Evolutionary conservation across 2,113 vertebrate species (phyloP).

Genomic region (Micromys minutus): DNA sequence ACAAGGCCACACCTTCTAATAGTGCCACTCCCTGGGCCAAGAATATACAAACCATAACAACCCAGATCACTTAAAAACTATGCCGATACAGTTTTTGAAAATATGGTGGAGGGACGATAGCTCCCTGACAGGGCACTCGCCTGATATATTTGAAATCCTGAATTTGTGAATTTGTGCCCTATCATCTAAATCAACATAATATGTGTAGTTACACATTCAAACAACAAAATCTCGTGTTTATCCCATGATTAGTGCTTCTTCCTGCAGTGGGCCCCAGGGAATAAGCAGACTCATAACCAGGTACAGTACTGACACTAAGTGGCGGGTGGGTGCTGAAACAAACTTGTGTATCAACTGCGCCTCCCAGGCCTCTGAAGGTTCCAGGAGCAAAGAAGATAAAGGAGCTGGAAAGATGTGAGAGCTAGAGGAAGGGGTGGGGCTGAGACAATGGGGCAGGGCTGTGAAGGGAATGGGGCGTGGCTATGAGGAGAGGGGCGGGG

Average conservation of each 20-base stretch:
- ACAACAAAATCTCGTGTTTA: slow-evolving; percentile 18
- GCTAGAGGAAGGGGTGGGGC: background rate
- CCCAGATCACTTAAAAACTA: slow-evolving; percentile 43
- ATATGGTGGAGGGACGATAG: background rate
- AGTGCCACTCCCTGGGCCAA: too few species aligned
- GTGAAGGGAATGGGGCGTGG: too few species aligned
- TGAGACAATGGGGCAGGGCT: too few species aligned
- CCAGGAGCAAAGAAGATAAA: background rate
- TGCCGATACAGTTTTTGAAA: background rate
- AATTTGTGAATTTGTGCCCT: background rate
- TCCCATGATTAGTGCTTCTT: background rate
- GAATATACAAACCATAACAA: too few species aligned
- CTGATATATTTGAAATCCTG: background rate
- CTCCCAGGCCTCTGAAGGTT: background rate
- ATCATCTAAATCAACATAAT: background rate
- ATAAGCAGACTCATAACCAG: background rate
- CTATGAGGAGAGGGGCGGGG: too few species aligned
- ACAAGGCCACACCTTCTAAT: too few species aligned
- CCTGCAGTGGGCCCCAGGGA: too few species aligned
- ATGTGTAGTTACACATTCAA: background rate
- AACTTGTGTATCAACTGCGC: too few species aligned
- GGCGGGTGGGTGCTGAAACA: rapidly evolving
- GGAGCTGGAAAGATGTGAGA: background rate
- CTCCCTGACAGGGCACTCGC: background rate
- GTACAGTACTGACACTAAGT: background rate